Evolutionary conservation across 2,888 invertebrate species (phyloP).

Genomic region (Busseola fusca): DNA sequence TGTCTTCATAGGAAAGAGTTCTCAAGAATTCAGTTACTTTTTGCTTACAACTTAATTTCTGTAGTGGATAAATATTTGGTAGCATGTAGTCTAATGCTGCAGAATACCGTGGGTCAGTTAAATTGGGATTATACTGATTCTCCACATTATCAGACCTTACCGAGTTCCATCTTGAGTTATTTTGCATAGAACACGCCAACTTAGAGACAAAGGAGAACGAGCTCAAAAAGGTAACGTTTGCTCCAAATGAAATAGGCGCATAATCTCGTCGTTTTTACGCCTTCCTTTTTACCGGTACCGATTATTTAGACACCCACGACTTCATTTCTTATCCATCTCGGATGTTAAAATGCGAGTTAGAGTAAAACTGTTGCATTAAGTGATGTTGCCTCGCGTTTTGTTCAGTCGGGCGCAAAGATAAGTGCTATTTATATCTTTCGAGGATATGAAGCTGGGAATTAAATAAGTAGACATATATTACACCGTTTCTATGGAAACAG

Average conservation of each 20-base stretch:
- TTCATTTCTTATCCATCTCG: constrained; percentile 15
- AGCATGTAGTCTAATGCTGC: not conserved
- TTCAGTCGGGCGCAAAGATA: constrained; percentile 45
- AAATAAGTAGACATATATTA: constrained; percentile 40
- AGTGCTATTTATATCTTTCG: constrained; percentile 45
- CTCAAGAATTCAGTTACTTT: too few species aligned
- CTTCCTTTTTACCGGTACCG: not conserved
- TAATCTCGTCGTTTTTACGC: not conserved
- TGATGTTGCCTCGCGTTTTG: constrained; percentile 33
- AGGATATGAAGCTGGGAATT: constrained; percentile 34
- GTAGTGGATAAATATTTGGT: too few species aligned
- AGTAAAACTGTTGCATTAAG: constrained; percentile 42
- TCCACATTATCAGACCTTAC: not conserved
- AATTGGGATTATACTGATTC: not conserved
- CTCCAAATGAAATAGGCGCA: not conserved
- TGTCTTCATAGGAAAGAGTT: too few species aligned
- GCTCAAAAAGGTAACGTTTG: not conserved
- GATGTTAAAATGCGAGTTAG: constrained; percentile 35
- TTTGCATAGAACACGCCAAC: not conserved
- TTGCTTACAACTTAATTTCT: too few species aligned
- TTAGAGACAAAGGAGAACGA: not conserved
- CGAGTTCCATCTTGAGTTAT: not conserved
- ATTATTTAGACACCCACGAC: not conserved
- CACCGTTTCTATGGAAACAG: constrained; percentile 24
- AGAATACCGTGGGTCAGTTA: not conserved